phyloP scores from a whole-genome alignment of 2,797 vertebrate species.

The Glyptemys insculpta region DNA sequence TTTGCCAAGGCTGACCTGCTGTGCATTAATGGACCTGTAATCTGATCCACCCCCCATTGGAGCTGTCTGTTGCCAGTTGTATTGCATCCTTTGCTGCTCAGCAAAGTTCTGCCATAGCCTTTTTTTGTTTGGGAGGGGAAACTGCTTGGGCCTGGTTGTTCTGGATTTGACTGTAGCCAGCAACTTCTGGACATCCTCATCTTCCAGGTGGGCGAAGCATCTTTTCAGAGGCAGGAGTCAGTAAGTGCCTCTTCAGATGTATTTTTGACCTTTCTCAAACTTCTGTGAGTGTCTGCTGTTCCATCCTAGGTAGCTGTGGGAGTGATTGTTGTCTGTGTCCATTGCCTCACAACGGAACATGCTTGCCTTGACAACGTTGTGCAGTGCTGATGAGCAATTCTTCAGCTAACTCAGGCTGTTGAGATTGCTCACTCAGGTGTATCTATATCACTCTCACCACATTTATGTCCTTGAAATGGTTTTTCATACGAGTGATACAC shows the following conservation, averaged over 20 bases:
- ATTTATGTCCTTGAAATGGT: neutral
- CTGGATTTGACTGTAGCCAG: neutral
- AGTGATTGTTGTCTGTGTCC: neutral
- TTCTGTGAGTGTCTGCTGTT: neutral
- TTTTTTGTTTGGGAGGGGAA: neutral
- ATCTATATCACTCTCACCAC: neutral
- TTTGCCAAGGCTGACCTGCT: neutral
- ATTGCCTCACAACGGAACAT: neutral
- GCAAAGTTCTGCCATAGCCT: neutral
- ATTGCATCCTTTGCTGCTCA: neutral
- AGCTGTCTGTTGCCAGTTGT: neutral
- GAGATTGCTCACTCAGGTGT: neutral
- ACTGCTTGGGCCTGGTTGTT: conserved; percentile 13
- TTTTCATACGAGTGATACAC: neutral
- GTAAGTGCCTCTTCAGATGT: neutral
- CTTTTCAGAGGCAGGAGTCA: conserved; percentile 31
- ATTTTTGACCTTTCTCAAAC: neutral
- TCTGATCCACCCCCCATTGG: neutral
- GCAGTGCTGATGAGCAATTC: neutral
- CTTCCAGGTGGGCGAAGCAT: conserved; percentile 24
- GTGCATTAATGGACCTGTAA: neutral
- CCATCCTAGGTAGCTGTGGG: neutral
- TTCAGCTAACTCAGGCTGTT: neutral
- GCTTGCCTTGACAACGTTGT: neutral
- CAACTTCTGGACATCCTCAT: conserved; percentile 39